Evolutionary conservation across 2,888 invertebrate species (phyloP), one percentile per base, ranked within the genome.

Genomic region (Diarsia brunnea): DNA sequence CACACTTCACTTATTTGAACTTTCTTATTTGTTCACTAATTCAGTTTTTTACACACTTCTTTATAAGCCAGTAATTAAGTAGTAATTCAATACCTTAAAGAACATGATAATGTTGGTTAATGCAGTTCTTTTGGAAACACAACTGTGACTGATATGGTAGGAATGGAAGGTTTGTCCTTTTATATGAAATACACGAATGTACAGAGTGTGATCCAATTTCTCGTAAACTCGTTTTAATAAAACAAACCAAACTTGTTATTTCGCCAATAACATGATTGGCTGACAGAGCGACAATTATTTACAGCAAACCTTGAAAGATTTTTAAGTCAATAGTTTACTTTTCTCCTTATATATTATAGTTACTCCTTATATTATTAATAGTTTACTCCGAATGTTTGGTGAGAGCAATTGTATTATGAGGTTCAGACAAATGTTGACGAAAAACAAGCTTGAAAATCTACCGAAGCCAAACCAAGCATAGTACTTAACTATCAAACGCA

Each of bases 201-300:
- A 45, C 14, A 21, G n/a, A 51, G 31, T 38, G 27, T 43, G 47
- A 49, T 64, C 65, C 69, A 73, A 47, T 64, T 65, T 73, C 14
- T 16, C 2, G 16, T 5, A 60, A 73, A 60, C 2, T 27, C 27
- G 58, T n/a, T 74, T 65, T 49, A 61, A 65, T 58, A 24, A 60
- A 77, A 51, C 70, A n/a, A 77, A 77, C 16, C 16, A 4, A 77
- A 77, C 77, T 69, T n/a, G n/a, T 77, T 77, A 14, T 75, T 69
- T 47, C 5, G 7, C 38, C 21, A 45, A 67, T 4, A n/a, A 21
- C 16, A 51, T 67, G 21, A 60, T 65, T 43, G 14, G 45, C 1
- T 65, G 55, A 31, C 43, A 63, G 47, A 55, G n/a, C 16, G 16
- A 60, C 51, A 61, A 47, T 79, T 16, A 66, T 14, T 79, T 19